Base-by-base conservation (phyloP, 1,140 invertebrate genomes). In the Galleria mellonella region DNA sequence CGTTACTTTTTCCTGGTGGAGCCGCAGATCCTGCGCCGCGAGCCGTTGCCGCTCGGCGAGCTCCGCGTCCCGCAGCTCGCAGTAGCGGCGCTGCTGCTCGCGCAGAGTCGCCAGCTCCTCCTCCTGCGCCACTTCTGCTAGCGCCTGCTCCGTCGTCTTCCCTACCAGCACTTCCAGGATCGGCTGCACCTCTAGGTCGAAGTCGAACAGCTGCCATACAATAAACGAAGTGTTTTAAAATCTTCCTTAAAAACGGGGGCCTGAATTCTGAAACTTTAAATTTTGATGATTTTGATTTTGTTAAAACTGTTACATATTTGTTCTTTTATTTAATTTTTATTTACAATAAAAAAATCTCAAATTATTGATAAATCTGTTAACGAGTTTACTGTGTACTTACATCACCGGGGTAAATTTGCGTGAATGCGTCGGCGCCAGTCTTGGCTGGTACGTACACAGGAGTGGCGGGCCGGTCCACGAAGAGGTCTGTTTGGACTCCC, bases 381-480 rank as follows among this genome's bases (percentile, higher is more conserved):
- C 12, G 12, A 32, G 11, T 12, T 11, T 10, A 2, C n/a, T n/a
- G n/a, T n/a, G 48, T 33, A 86, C 90, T 89, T 77, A 95, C 93
- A 69, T 97, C 96, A 43, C 94, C 95, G 2, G 94, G 92, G 57
- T 91, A 90, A 35, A 97, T 96, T 87, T 98, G 95, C 12, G 96
- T 97, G 51, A 81, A 87, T 1, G 87, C 91, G 83, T 97, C 95
- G 15, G 91, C 85, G 15, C 95, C 95, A 47, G 90, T 90, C 83
- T 94, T 95, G 30, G 90, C 89, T 6, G 94, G 92, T 45, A 93
- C 89, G 71, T 92, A 94, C 2, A 90, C 73, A 0, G 95, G 95
- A 6, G 90, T 89, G 23, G 88, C 83, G 1, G 95, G 94, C 58
- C 93, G 88, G 67, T 97, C 94, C 13, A 94, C 72, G 76, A 94